A percentile compares a stretch with the other conserved stretches of the same genome.
phyloP scores from a whole-genome alignment of 1,140 invertebrate genomes.

The Potamilus streckersoni region DNA sequence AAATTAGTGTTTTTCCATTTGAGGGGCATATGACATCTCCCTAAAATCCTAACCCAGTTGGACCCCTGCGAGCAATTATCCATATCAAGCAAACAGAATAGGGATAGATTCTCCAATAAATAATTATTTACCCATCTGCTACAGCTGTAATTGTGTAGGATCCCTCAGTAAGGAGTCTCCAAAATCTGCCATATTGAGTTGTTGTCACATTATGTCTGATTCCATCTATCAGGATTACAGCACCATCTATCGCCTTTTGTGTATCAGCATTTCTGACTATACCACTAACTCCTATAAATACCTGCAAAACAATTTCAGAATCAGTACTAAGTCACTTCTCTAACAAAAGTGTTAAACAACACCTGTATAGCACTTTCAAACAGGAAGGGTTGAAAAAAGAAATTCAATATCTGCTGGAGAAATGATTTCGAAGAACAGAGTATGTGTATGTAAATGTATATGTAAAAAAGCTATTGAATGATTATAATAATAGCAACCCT shows the following conservation, averaged over 20 bases:
- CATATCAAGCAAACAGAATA: too few relatives aligned
- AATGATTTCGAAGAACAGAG: too few relatives aligned
- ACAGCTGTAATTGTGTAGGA: constrained; percentile 73
- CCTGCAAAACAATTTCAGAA: constrained; percentile 65
- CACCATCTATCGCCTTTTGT: constrained; percentile 78
- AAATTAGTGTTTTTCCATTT: too few relatives aligned
- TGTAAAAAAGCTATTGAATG: not conserved
- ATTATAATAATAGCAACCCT: not conserved
- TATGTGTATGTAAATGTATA: not conserved
- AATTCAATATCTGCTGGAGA: too few relatives aligned
- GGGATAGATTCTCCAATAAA: constrained; percentile 7
- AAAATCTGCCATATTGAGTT: constrained; percentile 84
- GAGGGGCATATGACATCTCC: too few relatives aligned
- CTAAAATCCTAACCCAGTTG: too few relatives aligned
- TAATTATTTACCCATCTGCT: constrained; percentile 46
- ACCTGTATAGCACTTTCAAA: too few relatives aligned
- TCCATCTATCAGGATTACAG: constrained; percentile 78
- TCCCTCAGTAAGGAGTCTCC: constrained; percentile 88
- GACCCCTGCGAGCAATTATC: too few relatives aligned
- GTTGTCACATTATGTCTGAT: constrained; percentile 61
- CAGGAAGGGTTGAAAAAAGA: too few relatives aligned
- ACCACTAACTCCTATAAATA: constrained; percentile 89
- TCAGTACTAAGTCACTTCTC: not conserved
- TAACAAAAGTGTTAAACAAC: not conserved
- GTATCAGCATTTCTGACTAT: constrained; percentile 82